phyloP scores from a whole-genome alignment of 2,797 vertebrate genomes.

The Brachyalestes nurse region DNA sequence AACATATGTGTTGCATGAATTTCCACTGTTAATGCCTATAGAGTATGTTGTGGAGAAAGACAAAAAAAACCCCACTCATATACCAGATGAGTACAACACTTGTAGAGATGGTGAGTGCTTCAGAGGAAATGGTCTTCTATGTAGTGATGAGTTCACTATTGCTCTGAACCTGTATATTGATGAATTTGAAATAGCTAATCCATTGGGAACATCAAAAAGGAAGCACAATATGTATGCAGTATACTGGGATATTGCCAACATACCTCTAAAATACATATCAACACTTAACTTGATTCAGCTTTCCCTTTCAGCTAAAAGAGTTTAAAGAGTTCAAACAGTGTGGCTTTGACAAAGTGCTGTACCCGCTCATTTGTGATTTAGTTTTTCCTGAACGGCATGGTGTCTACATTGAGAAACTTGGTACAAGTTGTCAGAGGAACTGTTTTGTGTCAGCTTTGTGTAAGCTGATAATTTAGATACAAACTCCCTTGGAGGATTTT shows the following conservation, averaged over 20 bases:
- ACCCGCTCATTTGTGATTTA: conserved; percentile 22
- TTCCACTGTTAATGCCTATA: not conserved
- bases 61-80: not conserved
- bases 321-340: not conserved
- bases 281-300: conserved; percentile 46
- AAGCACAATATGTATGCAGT: conserved; percentile 10
- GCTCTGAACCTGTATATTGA: not conserved
- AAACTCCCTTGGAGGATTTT: not conserved
- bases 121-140: not conserved
- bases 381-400: conserved; percentile 29
- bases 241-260: not conserved
- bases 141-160: not conserved
- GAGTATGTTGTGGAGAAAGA: not conserved
- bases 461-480: not conserved
- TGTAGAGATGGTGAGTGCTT: not conserved
- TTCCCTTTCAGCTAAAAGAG: conserved; percentile 35
- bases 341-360: conserved; percentile 32
- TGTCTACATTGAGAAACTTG: conserved; percentile 29
- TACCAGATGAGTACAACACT: not conserved
- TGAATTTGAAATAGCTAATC: not conserved
- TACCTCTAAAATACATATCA: not conserved
- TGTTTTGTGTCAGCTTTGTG: conserved; percentile 12
- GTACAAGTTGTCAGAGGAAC: conserved; percentile 23
- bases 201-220: not conserved
- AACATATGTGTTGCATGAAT: not conserved